phyloP scores from a whole-genome alignment of 2,888 invertebrate species.

The Trachelus troglodyta region DNA sequence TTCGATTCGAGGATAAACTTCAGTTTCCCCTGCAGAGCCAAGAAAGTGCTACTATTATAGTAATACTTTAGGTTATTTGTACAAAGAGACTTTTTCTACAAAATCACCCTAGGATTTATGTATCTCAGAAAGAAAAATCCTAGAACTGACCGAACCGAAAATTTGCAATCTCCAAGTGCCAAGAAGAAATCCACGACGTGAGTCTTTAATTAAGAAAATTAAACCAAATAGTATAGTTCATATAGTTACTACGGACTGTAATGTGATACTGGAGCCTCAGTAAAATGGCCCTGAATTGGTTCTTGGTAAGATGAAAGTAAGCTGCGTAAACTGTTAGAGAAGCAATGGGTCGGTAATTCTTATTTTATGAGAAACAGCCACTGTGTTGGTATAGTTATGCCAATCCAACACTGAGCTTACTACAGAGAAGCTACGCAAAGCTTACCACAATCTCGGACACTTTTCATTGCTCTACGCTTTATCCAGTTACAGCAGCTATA shows the following conservation, averaged over 20 bases:
- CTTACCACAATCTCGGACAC: background rate
- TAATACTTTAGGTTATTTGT: too few relatives aligned
- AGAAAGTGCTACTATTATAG: too few relatives aligned
- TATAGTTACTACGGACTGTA: background rate
- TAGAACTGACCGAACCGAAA: background rate
- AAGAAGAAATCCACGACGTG: background rate
- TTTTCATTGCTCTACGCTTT: background rate
- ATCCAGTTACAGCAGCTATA: background rate
- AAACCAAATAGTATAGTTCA: background rate
- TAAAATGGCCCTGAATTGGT: background rate
- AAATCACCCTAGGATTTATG: background rate
- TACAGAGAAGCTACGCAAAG: background rate
- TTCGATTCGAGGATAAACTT: too few relatives aligned
- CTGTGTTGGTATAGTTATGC: background rate
- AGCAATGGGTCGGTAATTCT: constrained; percentile 1
- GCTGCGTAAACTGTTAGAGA: constrained; percentile 2
- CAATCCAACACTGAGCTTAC: background rate
- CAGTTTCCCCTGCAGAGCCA: too few relatives aligned
- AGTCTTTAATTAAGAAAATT: background rate
- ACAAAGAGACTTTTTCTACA: background rate
- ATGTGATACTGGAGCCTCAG: background rate
- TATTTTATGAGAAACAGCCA: background rate
- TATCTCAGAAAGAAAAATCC: background rate
- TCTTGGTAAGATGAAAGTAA: background rate
- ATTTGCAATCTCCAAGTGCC: background rate